Evolutionary conservation across 2,888 invertebrate genomes (phyloP), one percentile per base, ranked within the genome.

Genomic region (Aspidiotus destructor): DNA sequence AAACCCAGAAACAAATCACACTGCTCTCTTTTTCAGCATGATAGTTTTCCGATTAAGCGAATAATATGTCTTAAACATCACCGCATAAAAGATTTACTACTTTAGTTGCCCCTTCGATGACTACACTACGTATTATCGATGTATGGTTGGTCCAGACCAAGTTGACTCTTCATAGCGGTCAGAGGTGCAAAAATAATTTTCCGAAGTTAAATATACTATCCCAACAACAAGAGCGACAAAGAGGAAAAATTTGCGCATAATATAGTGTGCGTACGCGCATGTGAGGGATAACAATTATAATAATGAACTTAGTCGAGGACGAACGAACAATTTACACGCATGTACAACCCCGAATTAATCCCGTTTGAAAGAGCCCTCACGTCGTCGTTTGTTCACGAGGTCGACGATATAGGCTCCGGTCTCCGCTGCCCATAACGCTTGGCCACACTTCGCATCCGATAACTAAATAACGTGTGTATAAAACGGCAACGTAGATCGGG

Each of bases 301-400:
- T 68, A 68, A 68, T 68, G 68, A 68, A 60, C 60, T 68, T 68
- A 68, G 60, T 57, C 65, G 60, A 68, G 68, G 68, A 68, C 68
- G 68, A 68, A 61, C 61, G 68, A 68, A 54, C 68, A 68, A 68
- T 68, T 68, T 68, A 68, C 68, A 68, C 68, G 68, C 68, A 68
- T 61, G 68, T 68, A 60, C 61, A 54, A 54, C 41, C 54, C 68
- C 54, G 55, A 61, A 68, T 68, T 68, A 68, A 68, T 68, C 68
- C 68, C 54, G 60, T 68, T 68, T 65, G 41, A 65, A 65, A 65
- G 65, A 55, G 55, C 65, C 65, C 65, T 42, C 16, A 40, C 58
- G 57, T 55, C 54, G 40, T 8, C 65, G 65, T 15, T 58, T 11
- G 65, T 57, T 17, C 54, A 42, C 28, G 54, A 17, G 54, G 16